Evolutionary conservation across 2,113 vertebrate species (phyloP).

Genomic region (Scortum barcoo): DNA sequence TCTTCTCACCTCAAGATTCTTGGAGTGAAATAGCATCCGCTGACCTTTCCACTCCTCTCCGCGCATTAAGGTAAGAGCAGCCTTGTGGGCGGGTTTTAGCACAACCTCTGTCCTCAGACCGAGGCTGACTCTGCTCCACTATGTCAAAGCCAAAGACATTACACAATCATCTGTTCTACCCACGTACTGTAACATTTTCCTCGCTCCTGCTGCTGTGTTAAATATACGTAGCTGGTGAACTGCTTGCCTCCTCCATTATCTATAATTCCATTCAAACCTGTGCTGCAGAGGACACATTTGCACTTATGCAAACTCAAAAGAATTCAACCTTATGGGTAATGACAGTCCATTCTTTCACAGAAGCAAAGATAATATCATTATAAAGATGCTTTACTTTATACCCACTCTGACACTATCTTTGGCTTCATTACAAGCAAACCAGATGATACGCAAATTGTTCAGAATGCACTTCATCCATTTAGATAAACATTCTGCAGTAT

Average conservation of each 20-base stretch:
- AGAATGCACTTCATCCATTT: not conserved
- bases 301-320: constrained; percentile 2
- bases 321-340: not conserved
- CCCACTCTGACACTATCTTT: not conserved
- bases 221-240: constrained; percentile 21
- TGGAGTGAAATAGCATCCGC: constrained; percentile 17
- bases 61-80: constrained; percentile 31
- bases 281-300: constrained; percentile 2
- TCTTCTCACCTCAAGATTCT: constrained; percentile 28
- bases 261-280: constrained; percentile 25
- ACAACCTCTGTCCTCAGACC: constrained; percentile 42
- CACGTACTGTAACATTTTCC: constrained; percentile 43
- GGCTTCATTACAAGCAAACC: not conserved
- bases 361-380: not conserved
- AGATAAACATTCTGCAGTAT: not conserved
- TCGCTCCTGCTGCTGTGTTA: constrained; percentile 36
- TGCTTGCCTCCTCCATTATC: constrained; percentile 43
- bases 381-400: not conserved
- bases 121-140: constrained; percentile 48
- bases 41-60: constrained; percentile 44
- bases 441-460: not conserved
- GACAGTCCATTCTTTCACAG: not conserved
- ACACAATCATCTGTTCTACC: constrained; percentile 62
- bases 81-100: constrained; percentile 52
- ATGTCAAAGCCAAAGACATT: constrained; percentile 66